phyloP scores from a whole-genome alignment of 2,797 vertebrate species.

The Periparus ater region DNA sequence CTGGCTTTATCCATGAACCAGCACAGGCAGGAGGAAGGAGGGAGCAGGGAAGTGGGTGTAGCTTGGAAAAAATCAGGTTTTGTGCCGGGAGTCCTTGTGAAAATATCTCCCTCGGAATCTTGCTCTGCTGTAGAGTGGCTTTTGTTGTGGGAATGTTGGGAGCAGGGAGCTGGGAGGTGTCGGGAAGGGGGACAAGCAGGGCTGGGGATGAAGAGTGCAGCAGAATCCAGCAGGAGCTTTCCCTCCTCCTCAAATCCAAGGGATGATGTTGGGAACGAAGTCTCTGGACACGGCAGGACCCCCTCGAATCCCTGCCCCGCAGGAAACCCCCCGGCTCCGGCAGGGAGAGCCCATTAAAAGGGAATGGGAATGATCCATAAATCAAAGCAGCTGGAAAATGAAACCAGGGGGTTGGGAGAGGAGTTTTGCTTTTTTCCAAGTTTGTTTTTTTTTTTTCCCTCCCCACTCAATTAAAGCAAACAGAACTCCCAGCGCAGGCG shows the following conservation, averaged over 20 bases:
- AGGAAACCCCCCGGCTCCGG: not conserved
- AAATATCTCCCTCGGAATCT: not conserved
- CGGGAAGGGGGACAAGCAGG: not conserved
- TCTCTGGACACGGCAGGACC: not conserved
- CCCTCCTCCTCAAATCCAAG: not conserved
- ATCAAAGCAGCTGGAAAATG: conserved; percentile 64
- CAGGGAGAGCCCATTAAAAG: conserved; percentile 1
- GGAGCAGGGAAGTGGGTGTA: not conserved
- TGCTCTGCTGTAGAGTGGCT: not conserved
- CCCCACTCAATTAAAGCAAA: conserved; percentile 56
- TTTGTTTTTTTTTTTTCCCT: rapidly evolving
- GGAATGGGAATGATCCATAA: conserved; percentile 58
- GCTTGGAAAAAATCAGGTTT: not conserved
- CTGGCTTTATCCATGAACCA: not conserved
- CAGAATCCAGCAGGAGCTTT: not conserved
- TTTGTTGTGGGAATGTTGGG: not conserved
- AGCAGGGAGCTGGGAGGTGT: not conserved
- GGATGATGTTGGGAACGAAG: not conserved
- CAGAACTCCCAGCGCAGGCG: not conserved
- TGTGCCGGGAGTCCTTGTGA: not conserved
- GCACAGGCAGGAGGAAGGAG: not conserved
- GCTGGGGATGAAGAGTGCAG: not conserved
- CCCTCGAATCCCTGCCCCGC: not conserved
- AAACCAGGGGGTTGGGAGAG: not conserved
- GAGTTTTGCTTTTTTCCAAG: not conserved